Conservation (phyloP, 1,140 invertebrate genomes). For the Pseudomyrmex dendroicus region DNA sequence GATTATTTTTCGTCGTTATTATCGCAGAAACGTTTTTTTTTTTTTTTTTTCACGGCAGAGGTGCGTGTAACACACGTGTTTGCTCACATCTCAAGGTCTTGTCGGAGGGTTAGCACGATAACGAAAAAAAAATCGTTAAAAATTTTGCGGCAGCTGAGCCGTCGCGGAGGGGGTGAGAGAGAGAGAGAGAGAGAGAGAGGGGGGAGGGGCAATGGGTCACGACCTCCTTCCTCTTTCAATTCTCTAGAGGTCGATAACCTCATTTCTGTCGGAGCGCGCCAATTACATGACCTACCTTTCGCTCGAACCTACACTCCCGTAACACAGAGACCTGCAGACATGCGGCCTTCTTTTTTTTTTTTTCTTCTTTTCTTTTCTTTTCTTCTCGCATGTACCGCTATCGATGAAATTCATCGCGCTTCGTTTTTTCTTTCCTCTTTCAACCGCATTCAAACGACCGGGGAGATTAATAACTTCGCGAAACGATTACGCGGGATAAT, state of each 20-base stretch:
- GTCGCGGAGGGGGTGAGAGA: neutral
- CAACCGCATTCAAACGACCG: no score
- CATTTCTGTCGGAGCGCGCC: slow-evolving; percentile 72
- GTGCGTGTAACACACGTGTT: neutral
- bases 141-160: slow-evolving; percentile 54
- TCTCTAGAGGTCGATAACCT: slow-evolving; percentile 75
- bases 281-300: slow-evolving; percentile 73
- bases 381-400: neutral
- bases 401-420: neutral
- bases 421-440: no score
- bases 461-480: no score
- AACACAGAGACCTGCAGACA: neutral
- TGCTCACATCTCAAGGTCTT: slow-evolving; percentile 72
- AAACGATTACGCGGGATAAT: no score
- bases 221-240: slow-evolving; percentile 77
- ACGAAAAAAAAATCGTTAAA: slow-evolving; percentile 74
- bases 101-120: slow-evolving; percentile 71
- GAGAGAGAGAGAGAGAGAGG: no score
- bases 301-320: slow-evolving; percentile 47
- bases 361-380: neutral
- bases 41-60: slow-evolving; percentile 17
- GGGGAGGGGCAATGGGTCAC: slow-evolving; percentile 76
- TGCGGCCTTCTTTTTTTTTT: neutral
- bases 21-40: slow-evolving; percentile 57
- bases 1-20: slow-evolving; percentile 2